Evolutionary conservation across 2,888 invertebrate genomes (phyloP).

Genomic region (Empis livida): DNA sequence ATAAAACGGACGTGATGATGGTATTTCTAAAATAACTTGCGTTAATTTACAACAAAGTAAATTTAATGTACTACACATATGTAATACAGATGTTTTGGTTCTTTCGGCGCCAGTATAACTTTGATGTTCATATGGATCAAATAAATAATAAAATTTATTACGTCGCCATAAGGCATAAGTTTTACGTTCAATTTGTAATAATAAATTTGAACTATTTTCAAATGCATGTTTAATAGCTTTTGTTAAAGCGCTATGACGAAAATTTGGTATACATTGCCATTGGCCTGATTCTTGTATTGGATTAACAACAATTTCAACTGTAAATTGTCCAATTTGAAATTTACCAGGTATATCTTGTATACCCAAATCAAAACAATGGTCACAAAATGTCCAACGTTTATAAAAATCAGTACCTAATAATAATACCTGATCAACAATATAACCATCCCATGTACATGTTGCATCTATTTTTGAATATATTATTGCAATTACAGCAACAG

Average conservation of each 20-base stretch:
- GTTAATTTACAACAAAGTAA: constrained; percentile 24
- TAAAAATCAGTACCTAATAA: constrained; percentile 28
- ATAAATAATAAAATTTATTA: constrained; percentile 23
- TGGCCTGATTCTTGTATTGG: constrained; percentile 8
- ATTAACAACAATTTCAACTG: constrained; percentile 17
- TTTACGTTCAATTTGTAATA: constrained; percentile 28
- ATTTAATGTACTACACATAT: constrained; percentile 26
- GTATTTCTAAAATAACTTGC: constrained; percentile 25
- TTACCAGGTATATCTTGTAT: constrained; percentile 23
- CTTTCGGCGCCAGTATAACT: constrained; percentile 3
- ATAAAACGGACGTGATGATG: constrained; percentile 20
- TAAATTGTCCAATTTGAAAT: constrained; percentile 27
- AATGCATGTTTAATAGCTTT: constrained; percentile 19
- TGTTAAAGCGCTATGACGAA: constrained; percentile 21
- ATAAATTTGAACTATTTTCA: constrained; percentile 15
- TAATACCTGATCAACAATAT: constrained; percentile 24
- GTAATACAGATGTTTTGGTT: constrained; percentile 20
- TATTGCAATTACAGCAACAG: constrained; percentile 23
- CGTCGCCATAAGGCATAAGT: constrained; percentile 30
- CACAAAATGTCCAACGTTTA: constrained; percentile 23
- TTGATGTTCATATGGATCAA: constrained; percentile 30
- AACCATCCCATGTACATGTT: constrained; percentile 28
- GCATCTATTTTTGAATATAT: constrained; percentile 30
- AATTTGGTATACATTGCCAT: constrained; percentile 29
- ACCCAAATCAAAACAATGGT: constrained; percentile 17